A percentile compares a stretch with the other conserved stretches of the same genome.
phyloP scores from a whole-genome alignment of 2,113 vertebrate genomes.

The Hiodon alosoides region DNA sequence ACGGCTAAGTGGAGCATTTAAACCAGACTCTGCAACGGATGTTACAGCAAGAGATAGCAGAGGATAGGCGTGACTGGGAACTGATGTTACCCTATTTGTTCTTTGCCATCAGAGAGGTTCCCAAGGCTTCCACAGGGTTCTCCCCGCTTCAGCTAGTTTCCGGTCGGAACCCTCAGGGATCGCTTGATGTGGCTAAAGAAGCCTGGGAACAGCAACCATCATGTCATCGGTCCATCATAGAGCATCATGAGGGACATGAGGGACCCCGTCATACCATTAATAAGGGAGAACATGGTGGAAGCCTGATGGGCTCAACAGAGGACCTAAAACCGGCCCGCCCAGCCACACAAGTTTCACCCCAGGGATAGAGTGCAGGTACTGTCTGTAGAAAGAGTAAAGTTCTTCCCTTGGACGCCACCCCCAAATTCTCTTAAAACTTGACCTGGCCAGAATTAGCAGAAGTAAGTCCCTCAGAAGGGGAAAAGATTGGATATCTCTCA shows the following conservation, averaged over 20 bases:
- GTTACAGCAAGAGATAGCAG: neutral
- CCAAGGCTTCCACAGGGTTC: neutral
- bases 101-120: slow-evolving; percentile 12
- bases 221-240: neutral
- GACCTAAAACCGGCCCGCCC: neutral
- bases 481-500: too few species aligned
- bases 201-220: slow-evolving; percentile 7
- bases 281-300: neutral
- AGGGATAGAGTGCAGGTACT: neutral
- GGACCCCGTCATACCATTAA: neutral
- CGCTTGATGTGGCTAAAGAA: neutral
- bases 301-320: neutral
- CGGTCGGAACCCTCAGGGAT: neutral
- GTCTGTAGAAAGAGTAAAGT: too few species aligned
- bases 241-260: slow-evolving; percentile 5
- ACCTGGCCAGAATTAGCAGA: too few species aligned
- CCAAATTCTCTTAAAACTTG: too few species aligned
- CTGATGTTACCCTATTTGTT: slow-evolving; percentile 3
- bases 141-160: slow-evolving; percentile 4
- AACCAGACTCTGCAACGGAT: neutral
- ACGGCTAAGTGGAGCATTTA: neutral
- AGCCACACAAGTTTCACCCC: neutral
- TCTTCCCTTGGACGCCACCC: too few species aligned
- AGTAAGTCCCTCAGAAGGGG: too few species aligned
- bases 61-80: neutral